Percentiles rank a stretch among this genome's conserved stretches.
These are phyloP conservation scores for Abscondita cerata DNA, from an alignment of 2,888 invertebrate genomes.

Conservation along the genomic window DNA sequence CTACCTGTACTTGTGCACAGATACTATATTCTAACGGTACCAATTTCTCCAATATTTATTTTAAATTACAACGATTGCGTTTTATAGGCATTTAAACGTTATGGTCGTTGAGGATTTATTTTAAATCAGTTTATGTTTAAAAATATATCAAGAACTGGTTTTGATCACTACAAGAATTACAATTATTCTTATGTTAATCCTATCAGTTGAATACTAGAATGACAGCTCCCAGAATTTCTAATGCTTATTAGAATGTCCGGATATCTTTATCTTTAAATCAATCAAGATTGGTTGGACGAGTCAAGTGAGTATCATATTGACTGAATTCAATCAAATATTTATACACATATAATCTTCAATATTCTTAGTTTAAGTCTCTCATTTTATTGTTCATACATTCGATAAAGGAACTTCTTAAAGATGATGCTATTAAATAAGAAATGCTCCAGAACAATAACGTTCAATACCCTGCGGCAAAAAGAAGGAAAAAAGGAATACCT, in stretches of 20 bases:
- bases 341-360: too few species aligned
- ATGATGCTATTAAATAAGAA: constrained; percentile 20
- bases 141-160: constrained; percentile 7
- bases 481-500: constrained; percentile 53
- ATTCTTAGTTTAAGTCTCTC: too few species aligned
- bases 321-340: background rate
- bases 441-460: constrained; percentile 27
- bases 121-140: constrained; percentile 5
- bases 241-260: background rate
- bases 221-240: constrained; percentile 3
- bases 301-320: too few species aligned
- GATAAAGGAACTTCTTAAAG: too few species aligned
- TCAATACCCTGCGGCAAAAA: constrained; percentile 31
- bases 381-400: too few species aligned
- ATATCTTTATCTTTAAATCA: too few species aligned
- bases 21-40: constrained; percentile 23
- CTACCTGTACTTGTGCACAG: constrained; percentile 15
- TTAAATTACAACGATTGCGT: constrained; percentile 12
- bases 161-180: background rate
- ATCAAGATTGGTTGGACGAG: too few species aligned
- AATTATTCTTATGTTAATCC: constrained; percentile 2
- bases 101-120: constrained; percentile 10
- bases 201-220: constrained; percentile 5
- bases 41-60: constrained; percentile 12
- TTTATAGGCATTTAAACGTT: constrained; percentile 13